A percentile compares a stretch with the other conserved stretches of the same genome.
Evolutionary conservation across 2,888 invertebrate species (phyloP).

Genomic region (Phyllotreta striolata): DNA sequence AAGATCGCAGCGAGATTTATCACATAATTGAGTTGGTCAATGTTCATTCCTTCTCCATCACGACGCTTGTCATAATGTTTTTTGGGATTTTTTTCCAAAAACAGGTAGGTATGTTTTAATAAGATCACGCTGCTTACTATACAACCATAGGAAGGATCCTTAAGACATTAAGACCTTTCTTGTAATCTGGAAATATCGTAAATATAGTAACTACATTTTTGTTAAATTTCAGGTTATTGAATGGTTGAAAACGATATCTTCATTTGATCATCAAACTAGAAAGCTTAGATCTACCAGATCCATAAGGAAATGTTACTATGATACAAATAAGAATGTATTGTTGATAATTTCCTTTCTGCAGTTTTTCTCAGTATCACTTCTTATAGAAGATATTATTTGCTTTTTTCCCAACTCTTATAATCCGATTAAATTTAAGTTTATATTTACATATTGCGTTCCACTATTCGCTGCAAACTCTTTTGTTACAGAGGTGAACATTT

Average conservation of each 20-base stretch:
- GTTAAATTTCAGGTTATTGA: neutral
- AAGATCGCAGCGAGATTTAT: conserved; percentile 20
- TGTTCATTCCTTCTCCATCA: conserved; percentile 15
- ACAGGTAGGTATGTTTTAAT: conserved; percentile 6
- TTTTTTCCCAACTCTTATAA: conserved; percentile 11
- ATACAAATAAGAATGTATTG: neutral
- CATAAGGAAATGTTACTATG: neutral
- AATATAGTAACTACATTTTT: neutral
- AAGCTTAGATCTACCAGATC: neutral
- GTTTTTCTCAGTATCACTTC: conserved; percentile 16
- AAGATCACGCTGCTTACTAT: neutral
- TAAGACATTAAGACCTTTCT: neutral
- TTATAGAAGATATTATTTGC: conserved; percentile 16
- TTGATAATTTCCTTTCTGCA: neutral
- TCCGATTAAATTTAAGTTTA: conserved; percentile 4
- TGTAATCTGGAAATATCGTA: neutral
- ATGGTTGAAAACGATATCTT: neutral
- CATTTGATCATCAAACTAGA: conserved; percentile 7
- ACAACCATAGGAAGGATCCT: too few species aligned
- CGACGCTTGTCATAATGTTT: conserved; percentile 10
- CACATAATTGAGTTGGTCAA: conserved; percentile 23
- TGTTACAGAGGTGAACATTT: conserved; percentile 13
- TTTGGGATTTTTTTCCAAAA: conserved; percentile 18
- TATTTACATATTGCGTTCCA: conserved; percentile 16
- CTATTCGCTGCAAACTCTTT: conserved; percentile 18